A percentile compares a stretch with the other conserved stretches of the same genome.
Evolutionary conservation across 2,797 vertebrate species (phyloP).

Genomic region (Chrysolophus pictus): DNA sequence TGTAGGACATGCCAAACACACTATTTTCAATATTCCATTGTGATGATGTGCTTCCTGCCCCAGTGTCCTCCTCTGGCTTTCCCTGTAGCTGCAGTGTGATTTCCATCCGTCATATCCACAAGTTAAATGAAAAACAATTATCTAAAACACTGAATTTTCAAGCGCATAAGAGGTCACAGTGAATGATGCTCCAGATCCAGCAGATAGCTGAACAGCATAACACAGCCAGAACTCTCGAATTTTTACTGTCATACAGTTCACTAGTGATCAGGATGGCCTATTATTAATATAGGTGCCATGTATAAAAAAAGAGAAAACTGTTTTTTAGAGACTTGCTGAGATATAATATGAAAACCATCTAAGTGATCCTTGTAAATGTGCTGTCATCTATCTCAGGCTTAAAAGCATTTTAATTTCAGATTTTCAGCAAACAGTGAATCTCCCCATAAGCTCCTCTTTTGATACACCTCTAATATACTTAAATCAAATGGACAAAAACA

Average conservation of each 20-base stretch:
- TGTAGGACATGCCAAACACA: not conserved
- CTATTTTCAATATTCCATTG: not conserved
- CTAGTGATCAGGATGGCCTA: not conserved
- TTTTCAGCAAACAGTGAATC: not conserved
- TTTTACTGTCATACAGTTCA: not conserved
- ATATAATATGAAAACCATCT: not conserved
- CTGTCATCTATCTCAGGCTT: not conserved
- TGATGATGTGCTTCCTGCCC: too few relatives aligned
- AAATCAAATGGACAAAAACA: not conserved
- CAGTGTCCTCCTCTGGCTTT: too few relatives aligned
- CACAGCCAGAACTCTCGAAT: not conserved
- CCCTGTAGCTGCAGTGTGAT: too few relatives aligned
- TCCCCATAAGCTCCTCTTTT: not conserved
- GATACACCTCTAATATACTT: not conserved
- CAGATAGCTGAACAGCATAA: not conserved
- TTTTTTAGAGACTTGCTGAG: not conserved
- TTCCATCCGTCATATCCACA: not conserved
- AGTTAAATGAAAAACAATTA: not conserved
- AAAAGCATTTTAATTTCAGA: not conserved
- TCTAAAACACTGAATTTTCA: not conserved
- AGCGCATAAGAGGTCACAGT: not conserved
- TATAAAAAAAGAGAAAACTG: not conserved
- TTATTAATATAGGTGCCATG: not conserved
- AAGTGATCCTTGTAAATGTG: not conserved
- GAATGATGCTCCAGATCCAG: not conserved